Base-by-base conservation (phyloP, 2,113 vertebrate species). In the Dicentrarchus labrax region DNA sequence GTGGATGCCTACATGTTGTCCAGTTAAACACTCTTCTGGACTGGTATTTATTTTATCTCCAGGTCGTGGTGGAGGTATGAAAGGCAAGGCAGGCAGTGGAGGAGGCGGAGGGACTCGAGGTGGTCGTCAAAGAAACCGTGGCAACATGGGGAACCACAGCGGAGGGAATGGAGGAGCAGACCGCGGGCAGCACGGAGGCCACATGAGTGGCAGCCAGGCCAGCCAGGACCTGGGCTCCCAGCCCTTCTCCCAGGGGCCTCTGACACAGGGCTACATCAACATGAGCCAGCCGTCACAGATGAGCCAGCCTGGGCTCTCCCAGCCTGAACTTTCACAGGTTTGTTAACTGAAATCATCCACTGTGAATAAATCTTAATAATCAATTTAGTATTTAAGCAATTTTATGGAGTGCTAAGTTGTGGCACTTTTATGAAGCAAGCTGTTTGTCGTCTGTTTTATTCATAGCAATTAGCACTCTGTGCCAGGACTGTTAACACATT, bases 241-340 rank as follows among this genome's bases (percentile, higher is more conserved):
- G 94, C 97, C 98, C 4, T 99, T 98, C 94, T 99, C 98, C 0
- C 98, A 99, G 96, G 98, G 97, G 0, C 97, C 98, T 0, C 95
- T 99, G 89, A 99, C 97, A 0, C 98, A 99, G 95, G 97, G 97
- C 59, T 99, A 99, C 84, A 97, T 99, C 93, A 98, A 96, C 94
- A 99, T 99, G 98, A 99, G 98, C 92, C 98, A 99, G 87, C 98
- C 98, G 0, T 99, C 98, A 0, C 98, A 99, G 94, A 99, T 99
- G 98, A 99, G 98, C 90, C 98, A 99, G 92, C 97, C 98, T 0
- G 98, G 98, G 66, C 97, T 99, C 60, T 99, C 98, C 78, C 98
- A 99, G 78, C 97, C 98, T 0, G 98, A 99, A 85, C 95, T 99
- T 88, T 99, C 98, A 30, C 98, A 99, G 96, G 98, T 99, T 80